phyloP scores from a whole-genome alignment of 2,888 invertebrate genomes.

The Strigamia maritima region DNA sequence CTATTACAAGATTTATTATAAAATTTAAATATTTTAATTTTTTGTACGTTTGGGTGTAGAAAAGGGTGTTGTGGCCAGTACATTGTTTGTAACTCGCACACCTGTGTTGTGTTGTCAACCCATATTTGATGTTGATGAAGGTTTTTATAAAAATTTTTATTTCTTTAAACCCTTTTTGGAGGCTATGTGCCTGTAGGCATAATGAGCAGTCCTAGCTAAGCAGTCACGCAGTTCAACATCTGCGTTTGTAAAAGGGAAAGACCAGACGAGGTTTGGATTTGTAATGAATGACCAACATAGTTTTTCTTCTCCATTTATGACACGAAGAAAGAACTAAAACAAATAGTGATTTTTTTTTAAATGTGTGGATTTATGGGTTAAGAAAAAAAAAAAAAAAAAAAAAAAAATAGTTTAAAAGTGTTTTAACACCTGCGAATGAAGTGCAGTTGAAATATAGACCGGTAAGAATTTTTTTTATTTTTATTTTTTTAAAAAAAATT shows the following conservation, averaged over 20 bases:
- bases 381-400: too few species aligned
- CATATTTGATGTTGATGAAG: too few species aligned
- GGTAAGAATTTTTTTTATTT: not conserved
- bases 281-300: not conserved
- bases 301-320: not conserved
- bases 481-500: not conserved
- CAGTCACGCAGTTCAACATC: slow-evolving; percentile 33
- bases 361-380: not conserved
- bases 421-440: not conserved
- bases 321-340: too few species aligned
- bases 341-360: not conserved
- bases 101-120: not conserved
- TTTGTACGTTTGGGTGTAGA: too few species aligned
- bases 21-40: not conserved
- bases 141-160: too few species aligned
- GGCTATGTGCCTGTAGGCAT: slow-evolving; percentile 33
- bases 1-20: too few species aligned
- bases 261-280: slow-evolving; percentile 14
- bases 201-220: slow-evolving; percentile 11
- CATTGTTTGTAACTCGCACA: not conserved
- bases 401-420: not conserved
- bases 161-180: not conserved
- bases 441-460: slow-evolving; percentile 1
- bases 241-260: slow-evolving; percentile 18
- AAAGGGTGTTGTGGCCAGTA: not conserved